A percentile compares a stretch with the other conserved stretches of the same genome.
These are phyloP conservation scores for Brachyptera putata DNA, from an alignment of 2,888 invertebrate species.

Conservation along the genomic window DNA sequence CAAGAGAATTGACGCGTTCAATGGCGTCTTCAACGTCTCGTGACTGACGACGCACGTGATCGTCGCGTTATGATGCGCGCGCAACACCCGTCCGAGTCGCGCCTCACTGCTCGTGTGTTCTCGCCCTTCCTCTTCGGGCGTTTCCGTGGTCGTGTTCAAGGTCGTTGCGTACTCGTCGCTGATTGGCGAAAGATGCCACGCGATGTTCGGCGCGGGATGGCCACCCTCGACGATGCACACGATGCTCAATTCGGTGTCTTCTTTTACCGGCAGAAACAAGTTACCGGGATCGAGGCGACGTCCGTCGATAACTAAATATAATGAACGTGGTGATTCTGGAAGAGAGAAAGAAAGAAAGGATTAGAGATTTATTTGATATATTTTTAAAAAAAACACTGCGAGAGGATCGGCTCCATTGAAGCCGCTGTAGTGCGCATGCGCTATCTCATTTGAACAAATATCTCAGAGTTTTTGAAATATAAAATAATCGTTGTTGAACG, in stretches of 20 bases:
- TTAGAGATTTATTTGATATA: not conserved
- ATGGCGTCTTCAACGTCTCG: slow-evolving; percentile 52
- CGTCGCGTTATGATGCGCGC: slow-evolving; percentile 83
- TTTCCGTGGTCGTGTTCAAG: not conserved
- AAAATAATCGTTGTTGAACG: too few relatives aligned
- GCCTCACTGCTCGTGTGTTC: slow-evolving; percentile 54
- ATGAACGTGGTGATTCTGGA: slow-evolving; percentile 77
- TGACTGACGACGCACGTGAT: slow-evolving; percentile 78
- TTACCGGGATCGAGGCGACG: slow-evolving; percentile 80
- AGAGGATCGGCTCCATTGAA: too few relatives aligned
- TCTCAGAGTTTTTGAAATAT: too few relatives aligned
- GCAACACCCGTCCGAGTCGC: slow-evolving; percentile 66
- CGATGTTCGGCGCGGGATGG: slow-evolving; percentile 61
- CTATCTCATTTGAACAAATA: too few relatives aligned
- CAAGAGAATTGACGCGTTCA: slow-evolving; percentile 56
- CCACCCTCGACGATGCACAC: slow-evolving; percentile 84
- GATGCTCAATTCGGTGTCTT: slow-evolving; percentile 75
- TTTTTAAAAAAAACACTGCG: too few relatives aligned
- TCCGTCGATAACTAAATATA: slow-evolving; percentile 82
- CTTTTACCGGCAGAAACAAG: slow-evolving; percentile 81
- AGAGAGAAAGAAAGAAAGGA: slow-evolving; percentile 36
- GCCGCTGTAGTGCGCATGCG: too few relatives aligned
- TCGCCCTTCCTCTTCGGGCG: not conserved
- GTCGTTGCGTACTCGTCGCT: slow-evolving; percentile 50
- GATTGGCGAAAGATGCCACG: slow-evolving; percentile 61